phyloP scores from a whole-genome alignment of 2,888 invertebrate genomes.

The Meteorus cinctellus region DNA sequence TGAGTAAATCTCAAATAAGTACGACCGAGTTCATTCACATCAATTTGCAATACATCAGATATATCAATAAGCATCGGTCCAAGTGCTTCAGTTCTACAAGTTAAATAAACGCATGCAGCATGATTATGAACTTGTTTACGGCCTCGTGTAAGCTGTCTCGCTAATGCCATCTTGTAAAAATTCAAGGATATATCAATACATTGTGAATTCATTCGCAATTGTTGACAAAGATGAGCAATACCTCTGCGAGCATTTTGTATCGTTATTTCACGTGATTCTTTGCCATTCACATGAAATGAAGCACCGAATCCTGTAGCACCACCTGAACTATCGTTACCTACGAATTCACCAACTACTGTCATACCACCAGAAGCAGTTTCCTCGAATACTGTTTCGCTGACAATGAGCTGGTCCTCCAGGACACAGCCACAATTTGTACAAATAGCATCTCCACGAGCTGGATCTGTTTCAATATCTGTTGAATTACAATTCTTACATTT shows the following conservation, averaged over 20 bases:
- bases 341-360: constrained; percentile 94
- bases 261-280: constrained; percentile 95
- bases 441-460: constrained; percentile 94
- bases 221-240: constrained; percentile 89
- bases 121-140: constrained; percentile 92
- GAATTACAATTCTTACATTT: constrained; percentile 92
- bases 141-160: constrained; percentile 90
- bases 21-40: constrained; percentile 95
- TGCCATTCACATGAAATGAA: constrained; percentile 87
- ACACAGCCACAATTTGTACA: constrained; percentile 98
- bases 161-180: constrained; percentile 93
- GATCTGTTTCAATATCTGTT: constrained; percentile 95
- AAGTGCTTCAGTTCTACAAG: constrained; percentile 95
- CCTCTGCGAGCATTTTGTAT: constrained; percentile 90
- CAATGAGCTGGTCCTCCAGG: constrained; percentile 96
- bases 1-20: constrained; percentile 92
- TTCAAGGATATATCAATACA: constrained; percentile 95
- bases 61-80: constrained; percentile 97
- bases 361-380: constrained; percentile 92
- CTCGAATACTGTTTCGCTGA: constrained; percentile 96
- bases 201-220: constrained; percentile 90
- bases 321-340: constrained; percentile 90
- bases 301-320: constrained; percentile 87
- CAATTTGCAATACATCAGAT: constrained; percentile 97
- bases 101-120: constrained; percentile 98